Evolutionary conservation across 2,113 vertebrate genomes (phyloP), one percentile per base, ranked within the genome.

Genomic region (Scatophagus argus): DNA sequence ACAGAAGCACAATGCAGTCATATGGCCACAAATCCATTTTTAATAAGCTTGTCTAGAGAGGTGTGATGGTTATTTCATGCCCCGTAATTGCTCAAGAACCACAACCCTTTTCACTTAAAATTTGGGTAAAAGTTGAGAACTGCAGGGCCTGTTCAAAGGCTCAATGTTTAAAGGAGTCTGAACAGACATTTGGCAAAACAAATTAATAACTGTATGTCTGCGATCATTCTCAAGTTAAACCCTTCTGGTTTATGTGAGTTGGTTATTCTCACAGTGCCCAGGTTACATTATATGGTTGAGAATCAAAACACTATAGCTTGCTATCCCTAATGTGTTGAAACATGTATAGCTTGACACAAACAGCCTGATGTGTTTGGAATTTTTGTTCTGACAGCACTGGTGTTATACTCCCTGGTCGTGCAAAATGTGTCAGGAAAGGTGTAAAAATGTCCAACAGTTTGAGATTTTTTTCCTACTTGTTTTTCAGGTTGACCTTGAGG

Each of bases 401-500:
- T 29, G n/a, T 61, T 25, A 8, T 12, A 10, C 23, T 71, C 13
- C 0, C 2, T 3, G 34, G 2, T 65, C 10, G 2, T 51, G 38
- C 19, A 52, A 23, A 44, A 51, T 32, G 21, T 58, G 43, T 7
- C 25, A 75, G 38, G 41, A 0, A 51, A 62, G 23, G 65, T 65
- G 16, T 77, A 56, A 58, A 73, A 46, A 32, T n/a, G n/a, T n/a
- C n/a, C n/a, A n/a, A n/a, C n/a, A n/a, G n/a, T n/a, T 56, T 44
- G 11, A 55, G 66, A n/a, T 13, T 39, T 65, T 68, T 59, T 14
- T 36, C 19, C 32, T 65, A 2, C 5, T 3, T 17, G 43, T 63
- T 61, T 66, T 62, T 41, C 9, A 36, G 64, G 13, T 70, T 23
- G 19, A 86, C 84, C 88, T 91, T 75, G 62, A 64, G 36, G 12